Evolutionary conservation across 2,113 vertebrate species (phyloP).

Genomic region (Dunckerocampus dactyliophorus): DNA sequence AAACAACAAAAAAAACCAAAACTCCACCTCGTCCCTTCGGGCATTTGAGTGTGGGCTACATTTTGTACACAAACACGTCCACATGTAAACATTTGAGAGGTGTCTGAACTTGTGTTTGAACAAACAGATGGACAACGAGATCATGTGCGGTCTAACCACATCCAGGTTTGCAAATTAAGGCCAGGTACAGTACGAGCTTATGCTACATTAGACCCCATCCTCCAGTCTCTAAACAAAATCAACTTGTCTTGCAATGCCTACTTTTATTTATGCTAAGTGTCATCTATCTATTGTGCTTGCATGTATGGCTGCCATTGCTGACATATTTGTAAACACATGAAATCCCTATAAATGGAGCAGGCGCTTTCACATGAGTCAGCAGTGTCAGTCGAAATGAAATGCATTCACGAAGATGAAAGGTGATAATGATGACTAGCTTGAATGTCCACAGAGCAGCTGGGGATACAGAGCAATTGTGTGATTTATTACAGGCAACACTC

Average conservation of each 20-base stretch:
- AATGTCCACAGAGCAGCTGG: constrained; percentile 6
- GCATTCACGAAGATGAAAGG: constrained; percentile 3
- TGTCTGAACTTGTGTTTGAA: constrained; percentile 32
- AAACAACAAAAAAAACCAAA: neutral
- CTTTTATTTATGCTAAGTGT: constrained; percentile 30
- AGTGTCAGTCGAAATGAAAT: neutral
- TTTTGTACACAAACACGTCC: constrained; percentile 46
- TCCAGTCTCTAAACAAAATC: constrained; percentile 21
- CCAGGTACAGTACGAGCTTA: constrained; percentile 23
- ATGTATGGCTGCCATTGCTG: constrained; percentile 18
- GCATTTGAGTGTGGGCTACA: constrained; percentile 18
- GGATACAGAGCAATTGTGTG: constrained; percentile 28
- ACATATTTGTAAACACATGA: constrained; percentile 22
- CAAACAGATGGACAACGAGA: constrained; percentile 19
- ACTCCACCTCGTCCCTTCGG: constrained; percentile 6
- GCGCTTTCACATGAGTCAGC: too few species aligned
- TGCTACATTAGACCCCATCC: neutral
- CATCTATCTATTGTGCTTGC: constrained; percentile 23
- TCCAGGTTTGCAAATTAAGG: constrained; percentile 12
- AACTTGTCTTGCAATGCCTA: constrained; percentile 17
- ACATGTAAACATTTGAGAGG: constrained; percentile 48
- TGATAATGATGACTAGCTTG: neutral
- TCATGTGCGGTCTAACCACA: neutral
- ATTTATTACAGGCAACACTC: constrained; percentile 35
- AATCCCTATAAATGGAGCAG: constrained; percentile 13